phyloP scores from a whole-genome alignment of 2,888 invertebrate genomes.

The Malthinus flaveolus region DNA sequence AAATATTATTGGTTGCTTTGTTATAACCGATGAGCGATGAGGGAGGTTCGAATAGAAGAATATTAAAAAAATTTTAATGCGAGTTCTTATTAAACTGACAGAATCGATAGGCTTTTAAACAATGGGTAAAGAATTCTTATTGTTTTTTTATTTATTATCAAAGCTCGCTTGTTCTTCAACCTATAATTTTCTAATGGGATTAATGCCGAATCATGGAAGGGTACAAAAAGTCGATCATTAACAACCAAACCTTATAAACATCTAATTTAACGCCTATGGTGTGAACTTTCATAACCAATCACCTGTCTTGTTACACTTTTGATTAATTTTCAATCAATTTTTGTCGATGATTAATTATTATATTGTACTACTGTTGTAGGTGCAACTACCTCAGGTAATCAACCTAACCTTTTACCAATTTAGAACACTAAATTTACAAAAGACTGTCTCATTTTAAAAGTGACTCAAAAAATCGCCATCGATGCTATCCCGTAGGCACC shows the following conservation, averaged over 20 bases:
- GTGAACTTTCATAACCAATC: conserved; percentile 55
- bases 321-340: conserved; percentile 58
- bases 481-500: too few species aligned
- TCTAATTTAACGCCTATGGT: conserved; percentile 55
- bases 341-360: conserved; percentile 53
- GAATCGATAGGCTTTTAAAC: conserved; percentile 37
- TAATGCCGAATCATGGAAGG: conserved; percentile 22
- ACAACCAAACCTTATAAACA: conserved; percentile 43
- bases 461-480: not conserved
- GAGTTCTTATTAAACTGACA: conserved; percentile 43
- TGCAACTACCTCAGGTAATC: conserved; percentile 38
- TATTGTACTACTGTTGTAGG: conserved; percentile 40
- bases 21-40: conserved; percentile 48
- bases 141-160: conserved; percentile 23
- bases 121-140: conserved; percentile 38
- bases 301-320: conserved; percentile 57
- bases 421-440: conserved; percentile 7
- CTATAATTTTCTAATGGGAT: conserved; percentile 9
- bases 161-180: conserved; percentile 19
- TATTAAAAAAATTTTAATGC: conserved; percentile 41
- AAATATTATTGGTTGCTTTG: conserved; percentile 48
- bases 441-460: conserved; percentile 13
- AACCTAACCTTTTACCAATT: conserved; percentile 27
- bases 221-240: conserved; percentile 24
- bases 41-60: conserved; percentile 43